These are phyloP conservation scores for Zaprionus obscuricornis DNA, from an alignment of 2,888 invertebrate species.

Conservation along the genomic window DNA sequence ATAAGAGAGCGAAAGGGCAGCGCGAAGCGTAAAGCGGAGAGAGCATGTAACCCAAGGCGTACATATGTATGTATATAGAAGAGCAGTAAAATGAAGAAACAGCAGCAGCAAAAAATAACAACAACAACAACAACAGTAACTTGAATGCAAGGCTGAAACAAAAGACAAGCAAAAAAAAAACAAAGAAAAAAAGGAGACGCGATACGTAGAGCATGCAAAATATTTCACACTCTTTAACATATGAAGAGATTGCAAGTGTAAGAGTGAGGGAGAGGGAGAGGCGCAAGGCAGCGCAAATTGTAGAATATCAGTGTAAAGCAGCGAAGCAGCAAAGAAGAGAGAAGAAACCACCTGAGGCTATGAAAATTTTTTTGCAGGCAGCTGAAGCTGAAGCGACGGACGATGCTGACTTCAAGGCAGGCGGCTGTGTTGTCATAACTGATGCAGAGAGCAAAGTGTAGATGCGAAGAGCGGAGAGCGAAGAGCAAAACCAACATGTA, in stretches of 20 bases:
- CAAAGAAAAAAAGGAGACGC: conserved; percentile 30
- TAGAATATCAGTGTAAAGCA: too few species aligned
- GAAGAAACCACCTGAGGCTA: conserved; percentile 62
- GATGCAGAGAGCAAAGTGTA: too few species aligned
- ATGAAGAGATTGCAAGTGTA: neutral
- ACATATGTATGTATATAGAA: neutral
- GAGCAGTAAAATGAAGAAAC: neutral
- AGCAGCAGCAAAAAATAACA: conserved; percentile 7
- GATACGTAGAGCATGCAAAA: conserved; percentile 32
- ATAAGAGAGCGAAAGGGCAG: neutral
- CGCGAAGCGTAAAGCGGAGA: neutral
- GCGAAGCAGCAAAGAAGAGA: neutral
- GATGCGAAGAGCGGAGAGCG: neutral
- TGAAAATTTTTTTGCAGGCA: conserved; percentile 27
- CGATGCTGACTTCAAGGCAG: conserved; percentile 53
- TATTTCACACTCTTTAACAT: conserved; percentile 59
- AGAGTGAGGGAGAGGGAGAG: neutral
- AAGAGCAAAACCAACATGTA: neutral
- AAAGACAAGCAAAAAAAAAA: conserved; percentile 44
- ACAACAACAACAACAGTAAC: conserved; percentile 15
- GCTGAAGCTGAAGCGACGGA: conserved; percentile 38
- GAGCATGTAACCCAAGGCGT: neutral
- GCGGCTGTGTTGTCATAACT: conserved; percentile 49
- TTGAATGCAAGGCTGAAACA: conserved; percentile 46
- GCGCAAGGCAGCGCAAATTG: neutral